A percentile compares a stretch with the other conserved stretches of the same genome.
phyloP scores from a whole-genome alignment of 2,113 vertebrate genomes.

The Chloebia gouldiae region DNA sequence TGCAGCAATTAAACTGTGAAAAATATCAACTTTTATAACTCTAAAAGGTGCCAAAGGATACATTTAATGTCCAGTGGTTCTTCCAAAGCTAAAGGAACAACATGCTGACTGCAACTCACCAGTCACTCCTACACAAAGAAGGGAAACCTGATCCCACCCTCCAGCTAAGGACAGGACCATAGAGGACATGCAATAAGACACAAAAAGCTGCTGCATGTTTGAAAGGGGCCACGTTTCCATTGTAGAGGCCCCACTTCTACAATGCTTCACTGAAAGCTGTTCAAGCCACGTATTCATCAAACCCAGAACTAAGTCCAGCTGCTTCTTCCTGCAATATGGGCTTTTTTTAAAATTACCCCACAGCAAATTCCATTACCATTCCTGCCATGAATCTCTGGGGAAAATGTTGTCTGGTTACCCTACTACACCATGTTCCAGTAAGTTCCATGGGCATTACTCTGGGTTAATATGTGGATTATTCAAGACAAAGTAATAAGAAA shows the following conservation, averaged over 20 bases:
- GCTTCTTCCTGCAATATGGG: background rate
- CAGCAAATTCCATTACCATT: background rate
- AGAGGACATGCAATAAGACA: background rate
- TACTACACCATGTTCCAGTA: background rate
- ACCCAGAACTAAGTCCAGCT: background rate
- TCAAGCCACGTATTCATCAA: background rate
- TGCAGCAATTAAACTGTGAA: background rate
- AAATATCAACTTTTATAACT: background rate
- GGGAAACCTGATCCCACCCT: background rate
- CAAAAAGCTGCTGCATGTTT: background rate
- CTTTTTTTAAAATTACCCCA: background rate
- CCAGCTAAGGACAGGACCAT: background rate
- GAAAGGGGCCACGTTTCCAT: background rate
- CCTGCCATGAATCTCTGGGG: background rate
- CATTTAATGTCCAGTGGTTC: background rate
- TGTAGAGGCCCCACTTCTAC: background rate
- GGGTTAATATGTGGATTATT: background rate
- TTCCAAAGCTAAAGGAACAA: background rate
- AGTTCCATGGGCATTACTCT: background rate
- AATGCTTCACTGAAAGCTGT: background rate
- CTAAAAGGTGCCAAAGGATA: background rate
- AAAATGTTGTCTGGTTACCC: background rate
- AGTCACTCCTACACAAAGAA: background rate
- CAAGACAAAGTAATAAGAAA: background rate
- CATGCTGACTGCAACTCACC: background rate